These are phyloP conservation scores for Tetragonula carbonaria DNA, from an alignment of 2,888 invertebrate genomes.

Conservation along the genomic window DNA sequence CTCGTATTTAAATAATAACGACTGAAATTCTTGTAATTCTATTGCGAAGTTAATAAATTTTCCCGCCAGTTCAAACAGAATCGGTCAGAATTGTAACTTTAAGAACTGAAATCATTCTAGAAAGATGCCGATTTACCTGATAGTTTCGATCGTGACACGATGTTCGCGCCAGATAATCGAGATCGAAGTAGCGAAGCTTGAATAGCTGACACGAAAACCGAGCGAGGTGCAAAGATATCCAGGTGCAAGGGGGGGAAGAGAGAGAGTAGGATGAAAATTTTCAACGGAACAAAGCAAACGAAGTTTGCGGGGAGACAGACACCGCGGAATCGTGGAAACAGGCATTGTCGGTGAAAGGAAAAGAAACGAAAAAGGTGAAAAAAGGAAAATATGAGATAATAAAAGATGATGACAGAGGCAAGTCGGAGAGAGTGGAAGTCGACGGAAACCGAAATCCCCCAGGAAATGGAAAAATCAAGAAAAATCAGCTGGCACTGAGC, in stretches of 20 bases:
- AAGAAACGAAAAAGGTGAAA: neutral
- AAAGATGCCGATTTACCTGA: neutral
- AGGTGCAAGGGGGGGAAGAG: neutral
- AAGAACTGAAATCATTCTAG: neutral
- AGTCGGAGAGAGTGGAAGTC: slow-evolving; percentile 9
- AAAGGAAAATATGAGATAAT: neutral
- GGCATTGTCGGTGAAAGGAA: neutral
- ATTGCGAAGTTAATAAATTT: neutral
- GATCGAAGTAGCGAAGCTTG: neutral
- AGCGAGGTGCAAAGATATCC: neutral
- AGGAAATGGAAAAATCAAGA: slow-evolving; percentile 33
- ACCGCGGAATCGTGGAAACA: neutral
- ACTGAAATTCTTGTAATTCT: too few species aligned
- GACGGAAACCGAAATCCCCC: slow-evolving; percentile 25
- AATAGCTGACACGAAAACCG: slow-evolving; percentile 3
- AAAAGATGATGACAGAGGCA: slow-evolving; percentile 1
- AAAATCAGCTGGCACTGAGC: slow-evolving; percentile 28
- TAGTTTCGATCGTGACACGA: neutral
- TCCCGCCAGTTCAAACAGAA: neutral
- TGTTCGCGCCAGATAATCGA: neutral
- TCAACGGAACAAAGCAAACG: neutral
- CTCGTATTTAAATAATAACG: too few species aligned
- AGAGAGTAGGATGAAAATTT: slow-evolving; percentile 17
- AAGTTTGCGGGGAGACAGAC: neutral
- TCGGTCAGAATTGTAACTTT: neutral